Percentiles rank a stretch among this genome's conserved stretches.
phyloP scores from a whole-genome alignment of 2,888 invertebrate species.

The Xanthostigma xanthostigma region DNA sequence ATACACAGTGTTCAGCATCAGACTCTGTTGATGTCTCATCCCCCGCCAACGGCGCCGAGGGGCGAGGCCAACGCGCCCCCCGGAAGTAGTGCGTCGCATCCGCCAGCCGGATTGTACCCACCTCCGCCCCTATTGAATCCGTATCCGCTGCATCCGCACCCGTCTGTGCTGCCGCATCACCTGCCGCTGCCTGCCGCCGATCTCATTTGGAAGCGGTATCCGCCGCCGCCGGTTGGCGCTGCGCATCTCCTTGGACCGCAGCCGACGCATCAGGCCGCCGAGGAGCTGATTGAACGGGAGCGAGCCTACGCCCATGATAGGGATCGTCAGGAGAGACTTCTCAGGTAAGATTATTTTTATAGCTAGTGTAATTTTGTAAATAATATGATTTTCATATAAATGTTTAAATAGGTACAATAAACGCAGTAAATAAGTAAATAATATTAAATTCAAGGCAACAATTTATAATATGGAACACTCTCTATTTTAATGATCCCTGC shows the following conservation, averaged over 20 bases:
- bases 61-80: constrained; percentile 23
- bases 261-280: constrained; percentile 24
- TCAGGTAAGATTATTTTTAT: constrained; percentile 35
- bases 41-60: constrained; percentile 25
- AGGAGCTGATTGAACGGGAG: constrained; percentile 34
- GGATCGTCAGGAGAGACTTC: constrained; percentile 50
- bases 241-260: constrained; percentile 29
- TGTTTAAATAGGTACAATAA: too few relatives aligned
- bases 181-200: constrained; percentile 25
- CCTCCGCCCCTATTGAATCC: constrained; percentile 26
- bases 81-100: constrained; percentile 24
- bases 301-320: constrained; percentile 42
- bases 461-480: too few relatives aligned
- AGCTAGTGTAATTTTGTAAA: too few relatives aligned
- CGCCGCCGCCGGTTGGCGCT: constrained; percentile 35
- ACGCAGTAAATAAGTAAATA: too few relatives aligned
- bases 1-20: constrained; percentile 45
- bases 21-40: constrained; percentile 42
- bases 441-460: too few relatives aligned
- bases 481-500: too few relatives aligned
- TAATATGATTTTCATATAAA: too few relatives aligned
- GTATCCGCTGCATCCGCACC: constrained; percentile 15
- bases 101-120: constrained; percentile 24
- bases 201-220: constrained; percentile 44
- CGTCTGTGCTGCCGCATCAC: constrained; percentile 16